Conservation (phyloP, 37 sponge, comb jelly and placozoan species). For the Aplysina aerophoba region DNA sequence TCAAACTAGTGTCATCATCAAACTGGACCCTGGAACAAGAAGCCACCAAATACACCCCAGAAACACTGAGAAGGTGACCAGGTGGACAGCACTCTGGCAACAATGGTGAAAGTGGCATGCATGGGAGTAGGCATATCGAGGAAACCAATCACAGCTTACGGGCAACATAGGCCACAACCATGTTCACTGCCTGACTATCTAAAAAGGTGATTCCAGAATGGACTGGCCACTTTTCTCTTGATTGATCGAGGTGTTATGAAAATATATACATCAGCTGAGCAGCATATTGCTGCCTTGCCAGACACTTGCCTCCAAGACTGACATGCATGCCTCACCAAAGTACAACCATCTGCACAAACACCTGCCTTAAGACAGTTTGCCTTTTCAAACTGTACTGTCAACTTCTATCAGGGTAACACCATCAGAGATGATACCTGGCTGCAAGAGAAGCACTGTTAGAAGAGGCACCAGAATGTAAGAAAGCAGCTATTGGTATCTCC, state of each 20-base stretch:
- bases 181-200: constrained; percentile 35
- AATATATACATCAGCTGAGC: constrained; percentile 29
- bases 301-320: too few species aligned
- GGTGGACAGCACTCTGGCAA: constrained; percentile 42
- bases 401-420: too few species aligned
- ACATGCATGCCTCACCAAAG: too few species aligned
- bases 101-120: constrained; percentile 41
- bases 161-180: constrained; percentile 30
- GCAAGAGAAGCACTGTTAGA: too few species aligned
- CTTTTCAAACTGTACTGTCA: too few species aligned
- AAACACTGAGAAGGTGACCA: too few species aligned
- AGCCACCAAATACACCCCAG: too few species aligned
- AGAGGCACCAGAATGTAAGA: too few species aligned
- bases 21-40: constrained; percentile 23
- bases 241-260: constrained; percentile 33
- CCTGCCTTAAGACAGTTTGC: too few species aligned
- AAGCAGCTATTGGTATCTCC: too few species aligned
- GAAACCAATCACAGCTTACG: constrained; percentile 49
- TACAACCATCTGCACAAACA: too few species aligned
- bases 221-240: constrained; percentile 42
- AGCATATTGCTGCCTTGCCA: background rate
- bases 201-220: constrained; percentile 39
- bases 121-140: constrained; percentile 31
- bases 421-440: too few species aligned
- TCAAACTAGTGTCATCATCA: background rate